Base-by-base conservation (phyloP, 2,797 vertebrate species). In the Tenualosa thibaudeaui region DNA sequence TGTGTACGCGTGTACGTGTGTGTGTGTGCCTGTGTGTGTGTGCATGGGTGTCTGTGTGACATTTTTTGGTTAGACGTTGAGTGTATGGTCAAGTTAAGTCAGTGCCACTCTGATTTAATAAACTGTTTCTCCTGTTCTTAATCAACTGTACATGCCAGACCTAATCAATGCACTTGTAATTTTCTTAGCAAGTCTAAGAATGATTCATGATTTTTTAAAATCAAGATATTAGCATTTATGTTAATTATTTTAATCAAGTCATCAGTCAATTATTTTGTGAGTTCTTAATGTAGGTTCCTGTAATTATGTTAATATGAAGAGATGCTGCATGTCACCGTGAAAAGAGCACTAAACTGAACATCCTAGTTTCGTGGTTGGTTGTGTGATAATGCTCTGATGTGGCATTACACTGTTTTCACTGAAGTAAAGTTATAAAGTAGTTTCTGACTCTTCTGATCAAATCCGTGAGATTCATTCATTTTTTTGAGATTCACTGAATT, bases 71-170 rank as follows among this genome's bases (percentile, higher is more conserved):
- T 31, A 31, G 31, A 1, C 46, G 46, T 46, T 46, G 46, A 46
- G 46, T 46, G 46, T 4, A 7, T 46, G 3, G 46, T 46, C 7
- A 46, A 46, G 3, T 1, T 4, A 46, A 46, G 46, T 46, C 46
- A 46, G 46, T 46, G 46, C 3, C 1, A 46, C 46, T 46, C 46
- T 51, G 50, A 51, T 51, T 12, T 46, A 46, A 46, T 46, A 4
- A 46, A 46, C 7, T 46, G 1, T 7, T 62, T n/a, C 22, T 26
- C 24, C 8, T 15, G 0, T 71, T 37, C 26, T 37, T 12, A 31
- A 75, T 68, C 62, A 68, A 37, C 31, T 71, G 71, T 40, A 78
- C 40, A 43, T 75, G 37, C 37, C 71, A 78, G 71, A 78, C 71
- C 13, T 78, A 78, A 78, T 78, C 71, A 78, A 46, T 40, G 40